These are phyloP conservation scores for Hippocampus comes DNA, from an alignment of 2,113 vertebrate species.

Conservation along the genomic window DNA sequence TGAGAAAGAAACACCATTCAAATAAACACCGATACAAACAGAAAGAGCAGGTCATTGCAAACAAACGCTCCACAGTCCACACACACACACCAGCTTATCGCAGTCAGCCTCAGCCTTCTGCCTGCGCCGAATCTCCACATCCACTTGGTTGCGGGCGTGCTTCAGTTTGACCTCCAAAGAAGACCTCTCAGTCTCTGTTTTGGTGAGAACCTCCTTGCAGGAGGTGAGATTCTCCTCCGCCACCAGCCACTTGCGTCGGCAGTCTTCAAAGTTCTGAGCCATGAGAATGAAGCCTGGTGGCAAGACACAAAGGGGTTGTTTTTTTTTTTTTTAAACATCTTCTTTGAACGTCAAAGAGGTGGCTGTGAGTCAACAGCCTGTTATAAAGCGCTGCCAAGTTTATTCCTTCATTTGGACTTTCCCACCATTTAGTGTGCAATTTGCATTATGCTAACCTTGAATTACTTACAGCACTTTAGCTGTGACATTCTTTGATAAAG, in stretches of 20 bases:
- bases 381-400: not conserved
- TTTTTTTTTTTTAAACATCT: not conserved
- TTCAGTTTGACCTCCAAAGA: slow-evolving; percentile 94
- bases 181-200: slow-evolving; percentile 82
- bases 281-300: slow-evolving; percentile 87
- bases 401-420: not conserved
- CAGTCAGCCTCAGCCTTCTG: slow-evolving; percentile 91
- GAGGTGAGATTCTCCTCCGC: slow-evolving; percentile 78
- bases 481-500: too few species aligned
- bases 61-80: not conserved
- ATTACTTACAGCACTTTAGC: too few species aligned
- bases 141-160: slow-evolving; percentile 96
- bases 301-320: not conserved
- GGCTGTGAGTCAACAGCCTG: not conserved
- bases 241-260: slow-evolving; percentile 79
- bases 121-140: slow-evolving; percentile 91
- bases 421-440: too few species aligned
- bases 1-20: not conserved
- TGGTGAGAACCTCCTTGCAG: slow-evolving; percentile 85
- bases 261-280: slow-evolving; percentile 86
- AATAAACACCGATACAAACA: not conserved
- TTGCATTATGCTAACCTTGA: too few species aligned
- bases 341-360: not conserved
- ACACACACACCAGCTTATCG: slow-evolving; percentile 83
- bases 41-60: not conserved